A percentile compares a stretch with the other conserved stretches of the same genome.
These are phyloP conservation scores for Bombylius discolor DNA, from an alignment of 2,888 invertebrate genomes.

Conservation along the genomic window DNA sequence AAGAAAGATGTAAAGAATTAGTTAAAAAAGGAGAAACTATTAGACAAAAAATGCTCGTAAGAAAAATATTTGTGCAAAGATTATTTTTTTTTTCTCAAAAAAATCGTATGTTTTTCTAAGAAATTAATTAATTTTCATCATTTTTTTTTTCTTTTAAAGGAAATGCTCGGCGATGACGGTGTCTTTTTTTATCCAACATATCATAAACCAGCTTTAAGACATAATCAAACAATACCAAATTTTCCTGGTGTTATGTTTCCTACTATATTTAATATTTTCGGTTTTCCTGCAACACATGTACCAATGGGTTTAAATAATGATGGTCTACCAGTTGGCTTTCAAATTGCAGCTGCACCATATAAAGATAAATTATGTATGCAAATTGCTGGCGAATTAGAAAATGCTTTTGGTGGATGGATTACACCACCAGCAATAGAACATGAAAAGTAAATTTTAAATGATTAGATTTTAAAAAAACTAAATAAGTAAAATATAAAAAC, in stretches of 20 bases:
- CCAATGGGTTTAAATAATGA: slow-evolving; percentile 50
- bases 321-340: slow-evolving; percentile 64
- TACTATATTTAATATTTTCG: slow-evolving; percentile 56
- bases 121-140: slow-evolving; percentile 8
- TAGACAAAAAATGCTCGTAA: slow-evolving; percentile 36
- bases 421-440: slow-evolving; percentile 33
- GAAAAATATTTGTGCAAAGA: slow-evolving; percentile 5
- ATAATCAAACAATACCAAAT: slow-evolving; percentile 47
- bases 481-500: no score
- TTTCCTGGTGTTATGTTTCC: slow-evolving; percentile 49
- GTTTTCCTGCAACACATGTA: slow-evolving; percentile 61
- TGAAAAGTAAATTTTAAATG: no score
- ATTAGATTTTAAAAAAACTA: no score
- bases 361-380: slow-evolving; percentile 70
- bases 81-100: not conserved
- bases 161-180: slow-evolving; percentile 53
- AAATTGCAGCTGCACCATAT: slow-evolving; percentile 59
- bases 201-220: slow-evolving; percentile 48
- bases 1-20: slow-evolving; percentile 26
- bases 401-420: slow-evolving; percentile 71
- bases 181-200: slow-evolving; percentile 62
- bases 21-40: slow-evolving; percentile 26
- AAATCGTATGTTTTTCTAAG: not conserved
- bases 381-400: slow-evolving; percentile 65
- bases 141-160: slow-evolving; percentile 26